Evolutionary conservation across 2,888 invertebrate genomes (phyloP).

Genomic region (Drosophila yooni): DNA sequence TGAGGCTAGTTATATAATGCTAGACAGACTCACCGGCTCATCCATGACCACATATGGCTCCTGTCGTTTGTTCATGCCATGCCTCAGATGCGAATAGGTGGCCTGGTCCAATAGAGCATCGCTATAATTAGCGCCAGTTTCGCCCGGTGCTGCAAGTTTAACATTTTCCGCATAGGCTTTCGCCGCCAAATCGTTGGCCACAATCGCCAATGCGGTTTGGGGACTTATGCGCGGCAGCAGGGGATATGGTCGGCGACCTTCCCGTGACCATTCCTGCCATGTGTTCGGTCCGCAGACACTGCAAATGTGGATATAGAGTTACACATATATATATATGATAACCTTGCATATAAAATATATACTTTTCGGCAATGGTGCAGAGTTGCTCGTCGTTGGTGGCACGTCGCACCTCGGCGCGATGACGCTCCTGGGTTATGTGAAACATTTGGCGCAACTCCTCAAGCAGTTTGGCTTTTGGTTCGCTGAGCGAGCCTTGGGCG

Average conservation of each 20-base stretch:
- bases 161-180: slow-evolving; percentile 88
- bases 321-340: slow-evolving; percentile 23
- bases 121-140: slow-evolving; percentile 81
- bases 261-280: slow-evolving; percentile 92
- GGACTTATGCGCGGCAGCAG: slow-evolving; percentile 93
- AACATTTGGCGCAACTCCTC: slow-evolving; percentile 92
- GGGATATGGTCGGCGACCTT: slow-evolving; percentile 93
- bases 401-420: slow-evolving; percentile 95
- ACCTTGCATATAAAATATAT: slow-evolving; percentile 76
- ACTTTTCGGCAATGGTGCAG: slow-evolving; percentile 95
- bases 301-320: slow-evolving; percentile 34
- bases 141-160: slow-evolving; percentile 86
- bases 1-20: slow-evolving; percentile 56
- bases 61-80: slow-evolving; percentile 47
- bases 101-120: slow-evolving; percentile 71
- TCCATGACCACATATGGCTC: slow-evolving; percentile 76
- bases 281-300: slow-evolving; percentile 89
- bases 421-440: slow-evolving; percentile 95
- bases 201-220: slow-evolving; percentile 92
- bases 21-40: slow-evolving; percentile 83
- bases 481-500: slow-evolving; percentile 95
- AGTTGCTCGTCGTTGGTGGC: slow-evolving; percentile 96
- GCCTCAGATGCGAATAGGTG: slow-evolving; percentile 47
- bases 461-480: slow-evolving; percentile 93
- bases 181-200: slow-evolving; percentile 92